These are phyloP conservation scores for Euclidia mi DNA, from an alignment of 2,888 invertebrate species.

Conservation along the genomic window DNA sequence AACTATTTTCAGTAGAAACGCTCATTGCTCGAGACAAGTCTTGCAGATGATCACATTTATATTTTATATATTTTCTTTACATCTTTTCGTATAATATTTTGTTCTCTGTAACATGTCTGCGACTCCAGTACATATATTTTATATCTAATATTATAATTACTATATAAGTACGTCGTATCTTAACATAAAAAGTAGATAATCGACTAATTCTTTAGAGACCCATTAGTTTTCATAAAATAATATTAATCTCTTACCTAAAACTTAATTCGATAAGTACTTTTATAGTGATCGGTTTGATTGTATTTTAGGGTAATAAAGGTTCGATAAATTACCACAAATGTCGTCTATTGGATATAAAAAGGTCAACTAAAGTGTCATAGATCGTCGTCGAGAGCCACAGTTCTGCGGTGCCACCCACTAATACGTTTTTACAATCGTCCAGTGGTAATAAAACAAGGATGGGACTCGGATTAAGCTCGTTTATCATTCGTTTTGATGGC, in stretches of 20 bases:
- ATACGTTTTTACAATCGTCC: conserved; percentile 90
- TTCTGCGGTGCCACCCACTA: conserved; percentile 74
- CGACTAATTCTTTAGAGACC: neutral
- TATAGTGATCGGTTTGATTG: conserved; percentile 61
- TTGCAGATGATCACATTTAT: no score
- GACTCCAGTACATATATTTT: no score
- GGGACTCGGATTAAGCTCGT: conserved; percentile 88
- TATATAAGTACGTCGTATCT: neutral
- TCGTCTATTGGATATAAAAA: conserved; percentile 79
- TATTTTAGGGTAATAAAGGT: conserved; percentile 70
- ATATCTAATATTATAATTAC: neutral
- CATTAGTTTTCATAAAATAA: conserved; percentile 16
- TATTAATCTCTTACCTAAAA: conserved; percentile 20
- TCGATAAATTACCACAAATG: conserved; percentile 77
- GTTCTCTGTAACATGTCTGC: no score
- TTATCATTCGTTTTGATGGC: conserved; percentile 90
- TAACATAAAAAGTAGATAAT: neutral
- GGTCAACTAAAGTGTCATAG: conserved; percentile 82
- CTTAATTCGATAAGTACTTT: conserved; percentile 36
- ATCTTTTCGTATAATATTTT: no score
- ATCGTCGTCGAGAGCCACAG: conserved; percentile 63
- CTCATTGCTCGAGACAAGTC: no score
- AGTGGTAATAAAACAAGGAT: conserved; percentile 88
- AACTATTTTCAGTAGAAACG: no score
- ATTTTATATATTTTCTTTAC: no score